A percentile compares a stretch with the other conserved stretches of the same genome.
Conservation (phyloP, 1,140 invertebrate species). For the Zaprionus kolodkinae region DNA sequence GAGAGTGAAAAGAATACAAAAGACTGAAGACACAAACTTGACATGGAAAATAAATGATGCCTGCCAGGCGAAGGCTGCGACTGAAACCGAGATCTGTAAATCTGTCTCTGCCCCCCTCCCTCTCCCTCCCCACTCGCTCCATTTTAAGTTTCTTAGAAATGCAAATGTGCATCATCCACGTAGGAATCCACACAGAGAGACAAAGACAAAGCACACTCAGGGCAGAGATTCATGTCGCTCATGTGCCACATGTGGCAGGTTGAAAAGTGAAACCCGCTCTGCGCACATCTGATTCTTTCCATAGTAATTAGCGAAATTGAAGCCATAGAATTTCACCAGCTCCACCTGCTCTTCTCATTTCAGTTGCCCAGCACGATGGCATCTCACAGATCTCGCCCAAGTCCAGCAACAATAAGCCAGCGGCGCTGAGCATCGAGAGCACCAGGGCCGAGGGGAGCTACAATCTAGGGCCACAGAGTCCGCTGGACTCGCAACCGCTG, state of each 20-base stretch:
- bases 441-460: constrained; percentile 55
- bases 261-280: constrained; percentile 72
- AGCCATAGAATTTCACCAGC: constrained; percentile 38
- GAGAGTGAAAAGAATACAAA: constrained; percentile 76
- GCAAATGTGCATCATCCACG: constrained; percentile 56
- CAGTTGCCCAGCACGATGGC: constrained; percentile 69
- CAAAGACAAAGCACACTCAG: constrained; percentile 41
- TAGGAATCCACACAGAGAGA: neutral
- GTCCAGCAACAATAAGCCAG: constrained; percentile 57
- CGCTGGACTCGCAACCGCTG: constrained; percentile 7
- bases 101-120: neutral
- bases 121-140: neutral
- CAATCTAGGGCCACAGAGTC: constrained; percentile 34
- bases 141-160: constrained; percentile 55
- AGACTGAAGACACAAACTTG: constrained; percentile 69
- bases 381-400: constrained; percentile 83
- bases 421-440: constrained; percentile 61
- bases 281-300: constrained; percentile 43
- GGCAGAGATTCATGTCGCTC: constrained; percentile 13
- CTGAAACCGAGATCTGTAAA: constrained; percentile 31
- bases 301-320: constrained; percentile 41
- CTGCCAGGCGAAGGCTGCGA: constrained; percentile 46
- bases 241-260: constrained; percentile 32
- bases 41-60: constrained; percentile 80
- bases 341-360: constrained; percentile 18